Evolutionary conservation across 23 tunicate genomes (phyloP).

Genomic region (Clavelina lepadiformis): DNA sequence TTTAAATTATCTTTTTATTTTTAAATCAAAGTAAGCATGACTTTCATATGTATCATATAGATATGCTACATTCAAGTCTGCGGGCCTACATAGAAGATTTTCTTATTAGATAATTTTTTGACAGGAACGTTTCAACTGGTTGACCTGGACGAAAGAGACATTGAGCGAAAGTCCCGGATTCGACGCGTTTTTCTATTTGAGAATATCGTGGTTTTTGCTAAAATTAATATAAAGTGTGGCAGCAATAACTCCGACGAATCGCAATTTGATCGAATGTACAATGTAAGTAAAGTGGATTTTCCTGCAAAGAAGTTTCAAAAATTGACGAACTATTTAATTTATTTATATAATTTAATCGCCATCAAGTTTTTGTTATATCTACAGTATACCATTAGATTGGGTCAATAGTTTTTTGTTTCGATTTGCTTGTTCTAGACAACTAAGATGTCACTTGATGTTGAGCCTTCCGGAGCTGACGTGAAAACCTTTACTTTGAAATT

Average conservation of each 20-base stretch:
- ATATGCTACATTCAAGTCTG: too few relatives aligned
- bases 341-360: too few relatives aligned
- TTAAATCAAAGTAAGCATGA: too few relatives aligned
- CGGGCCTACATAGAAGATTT: too few relatives aligned
- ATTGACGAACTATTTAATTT: too few relatives aligned
- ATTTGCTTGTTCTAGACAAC: too few relatives aligned
- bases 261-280: conserved; percentile 6
- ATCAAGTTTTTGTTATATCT: too few relatives aligned
- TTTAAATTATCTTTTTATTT: too few relatives aligned
- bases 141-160: neutral
- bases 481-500: neutral
- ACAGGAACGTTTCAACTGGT: neutral
- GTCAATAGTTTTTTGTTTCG: too few relatives aligned
- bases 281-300: conserved; percentile 2
- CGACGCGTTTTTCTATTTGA: conserved; percentile 38
- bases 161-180: neutral
- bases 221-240: neutral
- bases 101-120: neutral
- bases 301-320: too few relatives aligned
- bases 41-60: too few relatives aligned
- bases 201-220: conserved; percentile 26
- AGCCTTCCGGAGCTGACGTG: neutral
- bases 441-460: neutral
- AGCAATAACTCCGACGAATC: conserved; percentile 12
- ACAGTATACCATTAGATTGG: too few relatives aligned